Evolutionary conservation across 2,888 invertebrate species (phyloP).

Genomic region (Limnephilus rhombicus): DNA sequence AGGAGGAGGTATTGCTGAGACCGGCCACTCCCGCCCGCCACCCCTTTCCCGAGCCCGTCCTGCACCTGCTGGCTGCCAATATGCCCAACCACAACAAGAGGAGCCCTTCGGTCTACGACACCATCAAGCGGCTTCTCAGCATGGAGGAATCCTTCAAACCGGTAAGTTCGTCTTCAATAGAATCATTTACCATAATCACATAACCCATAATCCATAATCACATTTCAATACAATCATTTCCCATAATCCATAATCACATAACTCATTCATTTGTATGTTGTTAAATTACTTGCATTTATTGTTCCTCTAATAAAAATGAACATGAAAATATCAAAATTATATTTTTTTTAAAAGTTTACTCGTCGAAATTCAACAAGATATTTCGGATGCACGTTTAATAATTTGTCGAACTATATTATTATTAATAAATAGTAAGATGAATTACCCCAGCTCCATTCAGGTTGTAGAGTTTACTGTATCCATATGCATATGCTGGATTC

Average conservation of each 20-base stretch:
- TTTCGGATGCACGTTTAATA: background rate
- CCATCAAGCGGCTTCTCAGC: conserved; percentile 78
- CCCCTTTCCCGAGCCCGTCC: conserved; percentile 77
- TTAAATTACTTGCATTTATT: background rate
- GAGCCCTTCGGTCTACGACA: conserved; percentile 77
- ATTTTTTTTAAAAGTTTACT: background rate
- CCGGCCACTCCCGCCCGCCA: conserved; percentile 78
- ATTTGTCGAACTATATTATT: background rate
- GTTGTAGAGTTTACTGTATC: conserved; percentile 32
- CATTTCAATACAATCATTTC: no score
- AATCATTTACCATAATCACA: background rate
- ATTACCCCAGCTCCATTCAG: conserved; percentile 11
- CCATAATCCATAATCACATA: background rate
- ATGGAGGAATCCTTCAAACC: conserved; percentile 77
- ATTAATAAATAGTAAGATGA: background rate
- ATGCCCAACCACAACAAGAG: conserved; percentile 68
- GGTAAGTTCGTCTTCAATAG: conserved; percentile 73
- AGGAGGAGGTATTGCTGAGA: conserved; percentile 81
- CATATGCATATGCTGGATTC: conserved; percentile 34
- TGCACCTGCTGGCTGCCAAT: conserved; percentile 74
- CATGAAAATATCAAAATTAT: no score
- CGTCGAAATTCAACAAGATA: background rate
- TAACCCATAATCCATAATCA: background rate
- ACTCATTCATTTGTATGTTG: background rate
- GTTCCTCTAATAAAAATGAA: no score